These are phyloP conservation scores for Sciurus niger DNA, from an alignment of 2,113 vertebrate species.

Conservation along the genomic window DNA sequence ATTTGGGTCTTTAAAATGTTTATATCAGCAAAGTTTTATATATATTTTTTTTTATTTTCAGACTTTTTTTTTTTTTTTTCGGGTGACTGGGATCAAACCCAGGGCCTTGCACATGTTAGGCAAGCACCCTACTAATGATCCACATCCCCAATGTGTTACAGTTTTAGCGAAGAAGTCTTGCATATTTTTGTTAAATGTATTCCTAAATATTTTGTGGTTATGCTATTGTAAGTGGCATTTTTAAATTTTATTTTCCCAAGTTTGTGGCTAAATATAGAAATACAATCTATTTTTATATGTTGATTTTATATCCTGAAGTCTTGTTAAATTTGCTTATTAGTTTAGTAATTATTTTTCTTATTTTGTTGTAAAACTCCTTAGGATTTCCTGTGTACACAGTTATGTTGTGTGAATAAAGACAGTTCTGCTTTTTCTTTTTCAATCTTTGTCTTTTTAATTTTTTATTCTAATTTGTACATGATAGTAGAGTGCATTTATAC, in stretches of 20 bases:
- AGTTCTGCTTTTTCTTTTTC: slow-evolving; percentile 23
- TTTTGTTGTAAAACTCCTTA: slow-evolving; percentile 6
- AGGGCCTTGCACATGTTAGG: no score
- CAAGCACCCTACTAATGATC: no score
- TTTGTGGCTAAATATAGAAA: slow-evolving; percentile 54
- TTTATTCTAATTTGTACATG: no score
- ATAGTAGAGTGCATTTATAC: no score
- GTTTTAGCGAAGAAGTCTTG: slow-evolving; percentile 37
- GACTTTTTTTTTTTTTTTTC: not conserved
- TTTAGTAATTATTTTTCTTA: not conserved
- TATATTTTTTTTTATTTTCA: not conserved
- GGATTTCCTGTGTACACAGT: slow-evolving; percentile 14
- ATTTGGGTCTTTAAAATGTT: slow-evolving; percentile 52
- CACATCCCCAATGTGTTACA: not conserved
- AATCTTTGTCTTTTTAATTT: slow-evolving; percentile 28
- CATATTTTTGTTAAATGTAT: slow-evolving; percentile 59
- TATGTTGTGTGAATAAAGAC: slow-evolving; percentile 42
- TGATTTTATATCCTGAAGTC: slow-evolving; percentile 46
- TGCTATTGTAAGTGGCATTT: slow-evolving; percentile 52
- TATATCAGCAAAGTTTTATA: not conserved
- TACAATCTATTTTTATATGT: slow-evolving; percentile 57
- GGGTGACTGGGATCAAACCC: no score
- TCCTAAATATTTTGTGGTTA: slow-evolving; percentile 57
- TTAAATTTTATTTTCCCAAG: slow-evolving; percentile 52
- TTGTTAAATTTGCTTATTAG: slow-evolving; percentile 52